phyloP scores from a whole-genome alignment of 2,888 invertebrate genomes.

The Ornithoptera alexandrae region DNA sequence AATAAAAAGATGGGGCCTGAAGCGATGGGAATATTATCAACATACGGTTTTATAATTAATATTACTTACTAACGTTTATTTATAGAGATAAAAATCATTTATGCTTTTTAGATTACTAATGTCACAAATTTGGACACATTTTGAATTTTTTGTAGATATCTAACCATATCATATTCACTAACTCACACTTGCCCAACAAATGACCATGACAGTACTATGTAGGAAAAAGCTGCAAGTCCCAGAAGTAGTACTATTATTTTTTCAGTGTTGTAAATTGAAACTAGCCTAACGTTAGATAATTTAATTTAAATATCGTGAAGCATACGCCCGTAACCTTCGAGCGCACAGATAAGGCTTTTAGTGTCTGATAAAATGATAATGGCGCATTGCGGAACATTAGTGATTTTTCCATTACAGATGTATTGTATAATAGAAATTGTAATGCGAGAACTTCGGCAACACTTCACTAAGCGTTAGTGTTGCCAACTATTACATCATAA shows the following conservation, averaged over 20 bases:
- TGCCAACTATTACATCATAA: neutral
- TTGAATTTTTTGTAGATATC: too few species aligned
- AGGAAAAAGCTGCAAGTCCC: too few species aligned
- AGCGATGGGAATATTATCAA: constrained; percentile 16
- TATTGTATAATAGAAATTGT: neutral
- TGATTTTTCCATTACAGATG: constrained; percentile 35
- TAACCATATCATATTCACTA: too few species aligned
- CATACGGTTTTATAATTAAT: constrained; percentile 17
- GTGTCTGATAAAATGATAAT: constrained; percentile 59
- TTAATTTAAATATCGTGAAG: constrained; percentile 40
- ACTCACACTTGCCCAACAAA: too few species aligned
- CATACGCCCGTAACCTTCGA: constrained; percentile 52
- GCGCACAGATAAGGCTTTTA: constrained; percentile 49
- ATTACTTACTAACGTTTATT: constrained; percentile 5
- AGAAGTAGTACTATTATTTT: too few species aligned
- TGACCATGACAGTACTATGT: too few species aligned
- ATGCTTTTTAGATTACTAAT: neutral
- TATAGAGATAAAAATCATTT: constrained; percentile 25
- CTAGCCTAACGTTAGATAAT: constrained; percentile 21
- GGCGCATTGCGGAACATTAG: constrained; percentile 46
- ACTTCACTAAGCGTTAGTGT: neutral
- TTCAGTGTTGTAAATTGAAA: too few species aligned
- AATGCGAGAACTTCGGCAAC: neutral
- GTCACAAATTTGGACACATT: neutral
- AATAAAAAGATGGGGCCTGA: constrained; percentile 32